Evolutionary conservation across 2,797 vertebrate species (phyloP).

Genomic region (Remorina albescens): DNA sequence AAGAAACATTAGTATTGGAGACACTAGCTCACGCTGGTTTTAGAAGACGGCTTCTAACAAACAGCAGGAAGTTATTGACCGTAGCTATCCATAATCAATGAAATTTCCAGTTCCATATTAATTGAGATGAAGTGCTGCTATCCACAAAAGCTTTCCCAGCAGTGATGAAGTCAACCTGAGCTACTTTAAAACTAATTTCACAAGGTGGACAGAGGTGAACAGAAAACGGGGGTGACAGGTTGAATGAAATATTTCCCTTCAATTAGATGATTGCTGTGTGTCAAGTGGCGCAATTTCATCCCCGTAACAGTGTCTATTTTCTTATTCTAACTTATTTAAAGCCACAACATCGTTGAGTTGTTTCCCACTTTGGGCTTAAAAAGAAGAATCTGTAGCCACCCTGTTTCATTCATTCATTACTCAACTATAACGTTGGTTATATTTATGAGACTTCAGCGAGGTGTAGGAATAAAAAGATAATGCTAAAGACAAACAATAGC

Average conservation of each 20-base stretch:
- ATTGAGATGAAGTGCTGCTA: conserved; percentile 36
- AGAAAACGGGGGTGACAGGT: not conserved
- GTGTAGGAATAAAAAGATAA: not conserved
- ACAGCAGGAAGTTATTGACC: conserved; percentile 43
- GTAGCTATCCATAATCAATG: conserved; percentile 34
- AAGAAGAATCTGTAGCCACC: too few relatives aligned
- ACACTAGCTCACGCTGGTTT: conserved; percentile 14
- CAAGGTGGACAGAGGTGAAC: not conserved
- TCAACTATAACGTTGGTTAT: too few relatives aligned
- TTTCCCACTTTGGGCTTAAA: too few relatives aligned
- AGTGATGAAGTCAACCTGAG: not conserved
- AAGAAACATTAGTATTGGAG: not conserved
- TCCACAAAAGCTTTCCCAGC: conserved; percentile 6
- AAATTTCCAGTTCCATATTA: conserved; percentile 31
- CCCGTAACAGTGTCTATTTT: too few relatives aligned
- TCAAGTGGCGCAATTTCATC: not conserved
- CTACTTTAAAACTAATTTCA: not conserved
- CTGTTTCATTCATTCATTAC: too few relatives aligned
- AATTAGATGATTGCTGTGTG: not conserved
- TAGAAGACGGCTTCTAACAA: conserved; percentile 19
- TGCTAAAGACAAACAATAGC: not conserved
- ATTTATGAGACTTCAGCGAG: not conserved
- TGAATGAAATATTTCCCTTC: not conserved
- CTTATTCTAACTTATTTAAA: not conserved
- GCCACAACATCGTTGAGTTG: too few relatives aligned